These are phyloP conservation scores for Dolichotis patagonum DNA, from an alignment of 2,113 vertebrate genomes.

Conservation along the genomic window DNA sequence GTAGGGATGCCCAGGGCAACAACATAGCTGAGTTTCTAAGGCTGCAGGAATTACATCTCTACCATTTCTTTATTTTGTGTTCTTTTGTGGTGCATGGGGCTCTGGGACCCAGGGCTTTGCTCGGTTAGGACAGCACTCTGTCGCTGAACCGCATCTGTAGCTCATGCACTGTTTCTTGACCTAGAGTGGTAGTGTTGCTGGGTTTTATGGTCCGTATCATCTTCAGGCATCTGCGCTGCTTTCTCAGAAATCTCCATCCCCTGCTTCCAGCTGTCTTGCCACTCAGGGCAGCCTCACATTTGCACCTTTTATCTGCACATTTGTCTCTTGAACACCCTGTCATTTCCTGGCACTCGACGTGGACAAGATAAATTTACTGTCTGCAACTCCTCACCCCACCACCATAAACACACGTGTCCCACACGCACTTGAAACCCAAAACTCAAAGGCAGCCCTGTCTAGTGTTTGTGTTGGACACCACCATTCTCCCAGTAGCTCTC, in stretches of 20 bases:
- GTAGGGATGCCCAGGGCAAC: conserved; percentile 23
- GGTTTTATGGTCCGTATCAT: not conserved
- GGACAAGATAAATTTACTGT: not conserved
- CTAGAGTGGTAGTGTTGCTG: conserved; percentile 48
- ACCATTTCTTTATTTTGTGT: not conserved
- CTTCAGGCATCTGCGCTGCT: not conserved
- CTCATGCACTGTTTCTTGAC: conserved; percentile 11
- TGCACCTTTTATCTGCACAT: not conserved
- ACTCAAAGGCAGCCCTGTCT: not conserved
- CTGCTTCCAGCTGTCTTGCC: not conserved
- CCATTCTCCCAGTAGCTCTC: not conserved
- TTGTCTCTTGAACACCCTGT: not conserved
- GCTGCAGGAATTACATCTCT: conserved; percentile 75
- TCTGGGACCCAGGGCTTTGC: not conserved
- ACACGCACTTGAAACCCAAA: not conserved
- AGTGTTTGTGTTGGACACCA: not conserved
- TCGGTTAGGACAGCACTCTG: not conserved
- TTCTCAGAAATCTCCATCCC: not conserved
- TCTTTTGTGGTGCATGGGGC: not conserved
- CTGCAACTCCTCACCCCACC: not conserved
- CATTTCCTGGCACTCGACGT: not conserved
- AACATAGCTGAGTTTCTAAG: conserved; percentile 79
- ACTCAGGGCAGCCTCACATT: not conserved
- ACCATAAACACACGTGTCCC: not conserved
- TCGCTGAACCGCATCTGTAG: not conserved